phyloP scores from a whole-genome alignment of 1,140 invertebrate genomes.

The Zaprionus kolodkinae region DNA sequence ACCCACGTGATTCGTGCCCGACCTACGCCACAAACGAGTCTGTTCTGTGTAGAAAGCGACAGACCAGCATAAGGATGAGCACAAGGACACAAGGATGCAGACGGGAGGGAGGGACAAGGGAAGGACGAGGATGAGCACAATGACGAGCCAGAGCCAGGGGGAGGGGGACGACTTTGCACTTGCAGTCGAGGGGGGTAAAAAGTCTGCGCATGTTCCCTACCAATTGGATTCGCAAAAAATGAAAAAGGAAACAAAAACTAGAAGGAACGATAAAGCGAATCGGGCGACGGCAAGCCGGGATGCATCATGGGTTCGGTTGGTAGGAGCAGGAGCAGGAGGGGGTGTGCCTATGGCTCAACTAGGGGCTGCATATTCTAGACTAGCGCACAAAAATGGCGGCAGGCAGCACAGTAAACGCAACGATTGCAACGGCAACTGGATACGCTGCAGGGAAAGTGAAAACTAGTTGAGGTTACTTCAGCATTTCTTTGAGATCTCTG shows the following conservation, averaged over 20 bases:
- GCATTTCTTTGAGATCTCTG: not conserved
- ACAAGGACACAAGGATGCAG: not conserved
- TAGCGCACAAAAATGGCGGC: slow-evolving; percentile 49
- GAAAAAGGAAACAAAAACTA: slow-evolving; percentile 64
- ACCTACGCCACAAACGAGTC: slow-evolving; percentile 27
- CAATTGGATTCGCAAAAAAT: slow-evolving; percentile 42
- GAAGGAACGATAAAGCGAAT: slow-evolving; percentile 53
- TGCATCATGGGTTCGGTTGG: slow-evolving; percentile 11
- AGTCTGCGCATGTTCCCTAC: slow-evolving; percentile 81
- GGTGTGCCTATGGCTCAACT: not conserved
- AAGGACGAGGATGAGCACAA: slow-evolving; percentile 16
- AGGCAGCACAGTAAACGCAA: not conserved
- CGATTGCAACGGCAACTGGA: slow-evolving; percentile 8
- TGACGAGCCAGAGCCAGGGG: slow-evolving; percentile 13
- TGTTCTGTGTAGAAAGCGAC: slow-evolving; percentile 21
- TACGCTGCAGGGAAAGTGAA: slow-evolving; percentile 9
- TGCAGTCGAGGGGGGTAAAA: slow-evolving; percentile 63
- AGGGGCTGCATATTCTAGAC: slow-evolving; percentile 24
- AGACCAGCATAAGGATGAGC: slow-evolving; percentile 12
- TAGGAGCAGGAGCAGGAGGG: too few relatives aligned
- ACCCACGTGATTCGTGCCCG: not conserved
- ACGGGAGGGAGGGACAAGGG: not conserved
- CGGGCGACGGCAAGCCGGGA: slow-evolving; percentile 22
- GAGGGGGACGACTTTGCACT: slow-evolving; percentile 38
- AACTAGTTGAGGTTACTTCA: not conserved